Evolutionary conservation across 1,140 invertebrate species (phyloP), one percentile per base, ranked within the genome.

Genomic region (Mesaphorura yosii): DNA sequence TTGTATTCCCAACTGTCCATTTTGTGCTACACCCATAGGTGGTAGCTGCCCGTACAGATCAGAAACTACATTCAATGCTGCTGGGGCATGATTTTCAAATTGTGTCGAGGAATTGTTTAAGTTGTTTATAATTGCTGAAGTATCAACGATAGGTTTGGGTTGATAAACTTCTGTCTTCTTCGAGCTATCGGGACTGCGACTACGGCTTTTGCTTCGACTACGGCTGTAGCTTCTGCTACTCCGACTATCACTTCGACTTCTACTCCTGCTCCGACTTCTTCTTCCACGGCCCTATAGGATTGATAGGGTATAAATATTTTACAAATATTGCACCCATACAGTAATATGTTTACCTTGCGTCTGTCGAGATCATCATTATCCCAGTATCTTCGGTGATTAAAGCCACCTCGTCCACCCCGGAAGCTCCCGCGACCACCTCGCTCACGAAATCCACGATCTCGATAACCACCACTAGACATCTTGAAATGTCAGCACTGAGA

Each of bases 281-380:
- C 53, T 56, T 37, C 57, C 14, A 48, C 52, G 17, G 4, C 23
- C 23, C 7, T 23, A 17, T 37, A 2, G 3, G 10, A 50, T 29
- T 47, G 17, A 47, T 10, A 26, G 5, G 5, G n/a, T 7, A 5
- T 29, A 31, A 17, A 23, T 27, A 47, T 26, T 29, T 22, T 47
- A 17, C 45, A 37, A 37, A 14, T 44, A 12, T 20, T 44, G 10
- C 12, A 14, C 12, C 12, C 22, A 12, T 7, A 12, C 29, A 47
- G 19, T 23, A 49, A 44, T 7, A 15, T 47, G 7, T 39, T 49
- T 53, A 60, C 58, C 54, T 51, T 34, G 15, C 51, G 19, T 10
- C 51, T 50, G 38, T 56, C 49, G 15, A 49, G 57, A 3, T 60
- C 58, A 40, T 60, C 58, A 44, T 50, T 60, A 34, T 60, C 58